Conservation (phyloP, 2,888 invertebrate species). For the Octodonta nipae region DNA sequence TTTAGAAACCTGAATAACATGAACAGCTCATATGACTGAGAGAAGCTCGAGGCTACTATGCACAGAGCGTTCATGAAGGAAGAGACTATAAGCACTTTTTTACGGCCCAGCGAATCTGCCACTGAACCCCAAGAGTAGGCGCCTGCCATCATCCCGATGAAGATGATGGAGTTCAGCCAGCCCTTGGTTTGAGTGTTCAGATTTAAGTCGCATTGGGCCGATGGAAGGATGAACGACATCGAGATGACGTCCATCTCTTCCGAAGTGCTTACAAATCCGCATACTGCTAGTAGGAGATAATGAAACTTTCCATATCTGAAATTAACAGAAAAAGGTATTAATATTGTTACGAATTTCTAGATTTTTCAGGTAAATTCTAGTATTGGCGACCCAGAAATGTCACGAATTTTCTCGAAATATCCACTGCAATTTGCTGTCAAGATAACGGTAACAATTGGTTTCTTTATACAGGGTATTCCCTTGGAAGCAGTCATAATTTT, state of each 20-base stretch:
- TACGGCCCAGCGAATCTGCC: slow-evolving; percentile 77
- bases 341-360: no score
- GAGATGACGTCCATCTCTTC: slow-evolving; percentile 94
- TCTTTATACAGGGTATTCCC: no score
- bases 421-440: no score
- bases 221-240: slow-evolving; percentile 87
- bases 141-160: slow-evolving; percentile 79
- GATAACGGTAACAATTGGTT: no score
- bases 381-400: no score
- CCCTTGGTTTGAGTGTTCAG: slow-evolving; percentile 77
- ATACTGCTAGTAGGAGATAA: slow-evolving; percentile 75
- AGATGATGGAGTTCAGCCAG: slow-evolving; percentile 52
- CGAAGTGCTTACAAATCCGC: slow-evolving; percentile 86
- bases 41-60: slow-evolving; percentile 81
- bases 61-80: slow-evolving; percentile 81
- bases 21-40: slow-evolving; percentile 76
- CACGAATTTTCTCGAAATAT: no score
- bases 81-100: slow-evolving; percentile 76
- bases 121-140: slow-evolving; percentile 87
- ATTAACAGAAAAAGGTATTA: no score
- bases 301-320: slow-evolving; percentile 75
- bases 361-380: no score
- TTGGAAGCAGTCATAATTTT: no score
- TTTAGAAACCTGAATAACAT: slow-evolving; percentile 83
- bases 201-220: slow-evolving; percentile 82